Base-by-base conservation (phyloP, 2,797 vertebrate genomes). In the Erethizon dorsatum region DNA sequence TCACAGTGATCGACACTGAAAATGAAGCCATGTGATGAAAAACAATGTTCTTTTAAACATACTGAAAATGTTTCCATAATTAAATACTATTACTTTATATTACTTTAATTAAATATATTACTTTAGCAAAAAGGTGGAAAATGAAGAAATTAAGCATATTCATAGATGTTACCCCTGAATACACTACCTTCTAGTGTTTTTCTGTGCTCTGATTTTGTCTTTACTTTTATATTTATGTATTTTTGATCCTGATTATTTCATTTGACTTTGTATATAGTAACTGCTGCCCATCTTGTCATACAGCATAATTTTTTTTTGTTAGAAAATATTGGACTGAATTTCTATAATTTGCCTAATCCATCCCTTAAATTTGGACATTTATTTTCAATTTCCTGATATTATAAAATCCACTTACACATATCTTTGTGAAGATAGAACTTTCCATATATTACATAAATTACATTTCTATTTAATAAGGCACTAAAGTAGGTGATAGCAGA, bases 351-450 rank as follows among this genome's bases (percentile, higher is more conserved):
- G 56, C 18, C 59, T 89, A 63, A 50, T 10, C 8, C 26, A 33
- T 71, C 22, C 1, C 6, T 88, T 80, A 78, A 84, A 92, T 87
- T 52, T 94, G 45, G 47, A 59, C 7, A 45, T 90, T 78, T 94
- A 20, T 90, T 96, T 96, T 95, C n/a, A 90, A 4, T 96, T 88
- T 93, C 78, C 57, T 87, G 37, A 24, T 91, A 59, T 54, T 78
- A 63, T 63, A 83, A 83, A 78, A 33, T 78, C 28, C 6, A 67
- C 15, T 91, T 83, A 83, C n/a, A 83, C 79, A 47, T 82, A 83
- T 75, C 24, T 71, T 95, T 96, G n/a, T 87, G 56, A 92, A 91
- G 37, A 79, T 56, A 83, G 14, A 12, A 73, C 37, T 88, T 93
- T 91, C 33, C 28, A 8, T 50, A 54, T 83, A 13, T 86, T 86